Base-by-base conservation (phyloP, 2,888 invertebrate species). In the Pherbina coryleti region DNA sequence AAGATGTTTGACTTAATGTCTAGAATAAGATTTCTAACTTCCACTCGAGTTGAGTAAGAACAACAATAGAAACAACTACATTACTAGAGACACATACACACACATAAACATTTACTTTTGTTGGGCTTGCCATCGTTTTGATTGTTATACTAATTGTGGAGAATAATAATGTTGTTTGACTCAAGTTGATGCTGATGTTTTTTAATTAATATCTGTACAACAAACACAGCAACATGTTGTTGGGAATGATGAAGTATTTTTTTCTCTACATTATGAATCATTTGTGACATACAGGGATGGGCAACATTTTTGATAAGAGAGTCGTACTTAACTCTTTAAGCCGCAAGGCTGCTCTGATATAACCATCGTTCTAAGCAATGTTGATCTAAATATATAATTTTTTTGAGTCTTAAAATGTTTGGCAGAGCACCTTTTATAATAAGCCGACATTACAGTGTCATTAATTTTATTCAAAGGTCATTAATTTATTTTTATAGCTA, bases 101-200 rank as follows among this genome's bases (percentile, higher is more conserved):
- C 44, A 11, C 2, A 44, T 2, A 11, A 44, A 44, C 44, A 44
- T n/a, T n/a, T 44, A 14, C 34, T 44, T 19, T 44, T 74, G 53
- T 25, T 53, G 70, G 28, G 51, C 51, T 74, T 66, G 49, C n/a
- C 74, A 74, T 64, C 51, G n/a, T 34, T 67, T 67, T 67, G 67
- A 64, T 74, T 74, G 74, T 66, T 74, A 17, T 66, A 53, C 62
- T 64, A 64, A 74, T 74, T 74, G 62, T 51, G 5, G 28, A 64
- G 62, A 74, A 74, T 74, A 74, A 74, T 62, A 34, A 72, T 37
- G 5, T 55, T 74, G 62, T 64, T 49, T 19, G 17, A 53, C 22
- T 34, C 2, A 22, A 37, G 67, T 37, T n/a, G 8, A 34, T 5
- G 66, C 31, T 31, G 64, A 17, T 71, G 53, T 71, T 31, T 19